phyloP scores from a whole-genome alignment of 1,140 invertebrate genomes.

The Drosophila funebris region DNA sequence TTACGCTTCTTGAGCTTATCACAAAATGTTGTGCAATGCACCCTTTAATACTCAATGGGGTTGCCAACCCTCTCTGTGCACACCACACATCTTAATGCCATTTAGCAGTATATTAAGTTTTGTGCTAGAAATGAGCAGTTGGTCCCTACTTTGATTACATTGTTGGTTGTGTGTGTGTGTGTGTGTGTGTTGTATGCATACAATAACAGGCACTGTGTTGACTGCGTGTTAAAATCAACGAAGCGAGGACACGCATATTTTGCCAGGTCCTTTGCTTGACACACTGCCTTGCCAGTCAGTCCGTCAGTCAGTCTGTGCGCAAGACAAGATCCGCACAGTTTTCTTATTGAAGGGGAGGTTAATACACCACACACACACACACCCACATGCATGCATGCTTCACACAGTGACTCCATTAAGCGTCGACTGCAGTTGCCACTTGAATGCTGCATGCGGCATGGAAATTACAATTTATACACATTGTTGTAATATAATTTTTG shows the following conservation, averaged over 20 bases:
- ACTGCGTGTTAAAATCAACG: slow-evolving; percentile 73
- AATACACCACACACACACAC: slow-evolving; percentile 40
- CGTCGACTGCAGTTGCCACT: slow-evolving; percentile 47
- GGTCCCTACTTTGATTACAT: slow-evolving; percentile 59
- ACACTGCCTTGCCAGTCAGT: slow-evolving; percentile 46
- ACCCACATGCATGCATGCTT: slow-evolving; percentile 37
- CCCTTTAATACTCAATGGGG: slow-evolving; percentile 6
- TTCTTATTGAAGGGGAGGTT: slow-evolving; percentile 18
- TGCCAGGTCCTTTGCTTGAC: slow-evolving; percentile 31
- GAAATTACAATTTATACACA: slow-evolving; percentile 80
- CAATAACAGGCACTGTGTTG: slow-evolving; percentile 11
- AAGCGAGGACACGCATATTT: slow-evolving; percentile 68
- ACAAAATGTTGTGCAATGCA: slow-evolving; percentile 46
- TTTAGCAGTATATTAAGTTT: slow-evolving; percentile 81
- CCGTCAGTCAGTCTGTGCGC: slow-evolving; percentile 43
- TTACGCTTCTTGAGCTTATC: slow-evolving; percentile 68
- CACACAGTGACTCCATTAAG: slow-evolving; percentile 56
- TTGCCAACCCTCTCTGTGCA: background rate
- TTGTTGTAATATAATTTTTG: slow-evolving; percentile 81
- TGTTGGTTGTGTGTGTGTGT: slow-evolving; percentile 43
- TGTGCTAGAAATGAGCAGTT: slow-evolving; percentile 75
- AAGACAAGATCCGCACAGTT: slow-evolving; percentile 41
- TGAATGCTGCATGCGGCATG: slow-evolving; percentile 64
- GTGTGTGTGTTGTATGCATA: no score
- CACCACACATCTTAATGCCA: slow-evolving; percentile 72